Evolutionary conservation across 1,140 invertebrate species (phyloP), one percentile per base, ranked within the genome.

Genomic region (Laodelphax striatellus): DNA sequence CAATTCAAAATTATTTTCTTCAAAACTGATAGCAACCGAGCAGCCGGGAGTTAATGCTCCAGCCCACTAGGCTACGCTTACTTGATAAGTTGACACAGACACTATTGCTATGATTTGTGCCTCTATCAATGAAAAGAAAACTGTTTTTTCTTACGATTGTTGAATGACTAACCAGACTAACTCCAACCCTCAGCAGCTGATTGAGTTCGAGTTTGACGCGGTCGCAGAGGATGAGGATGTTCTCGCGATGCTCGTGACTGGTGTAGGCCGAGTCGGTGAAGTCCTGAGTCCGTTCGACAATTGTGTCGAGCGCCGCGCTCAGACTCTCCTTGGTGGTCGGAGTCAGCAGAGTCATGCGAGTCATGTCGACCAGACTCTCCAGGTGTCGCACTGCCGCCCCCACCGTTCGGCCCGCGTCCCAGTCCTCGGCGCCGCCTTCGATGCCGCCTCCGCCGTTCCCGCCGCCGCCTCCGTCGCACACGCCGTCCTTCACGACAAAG

Each of bases 211-310:
- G 79, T 69, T 88, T 88, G 63, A 88, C 84, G 63, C 89, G 80
- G 74, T 97, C 92, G 69, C 88, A 90, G n/a, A 94, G 81, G 46
- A 92, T 78, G 0, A 97, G 77, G 67, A 98, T 95, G 70, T 91
- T 91, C 76, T 99, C 94, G 56, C 96, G 81, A 75, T 98, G 92
- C 68, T 97, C 92, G 75, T 99, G 94, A 66, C 85, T 90, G 38
- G 96, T 98, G 75, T 98, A 98, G 57, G 96, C 93, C 58, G 95
- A 98, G 75, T 99, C 96, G 11, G 97, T 99, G 76, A 99, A 99
- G 75, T 99, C 97, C 76, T 97, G 94, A 56, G 92, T 96, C 67
- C 93, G 84, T 75, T 99, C 96, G 31, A 95, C 84, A 17, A 98
- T 84, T 38, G 88, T 84, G 59, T 97, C 93, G 66, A 98, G 80